Evolutionary conservation across 2,888 invertebrate species (phyloP), one percentile per base, ranked within the genome.

Genomic region (Phyto melanocephala): DNA sequence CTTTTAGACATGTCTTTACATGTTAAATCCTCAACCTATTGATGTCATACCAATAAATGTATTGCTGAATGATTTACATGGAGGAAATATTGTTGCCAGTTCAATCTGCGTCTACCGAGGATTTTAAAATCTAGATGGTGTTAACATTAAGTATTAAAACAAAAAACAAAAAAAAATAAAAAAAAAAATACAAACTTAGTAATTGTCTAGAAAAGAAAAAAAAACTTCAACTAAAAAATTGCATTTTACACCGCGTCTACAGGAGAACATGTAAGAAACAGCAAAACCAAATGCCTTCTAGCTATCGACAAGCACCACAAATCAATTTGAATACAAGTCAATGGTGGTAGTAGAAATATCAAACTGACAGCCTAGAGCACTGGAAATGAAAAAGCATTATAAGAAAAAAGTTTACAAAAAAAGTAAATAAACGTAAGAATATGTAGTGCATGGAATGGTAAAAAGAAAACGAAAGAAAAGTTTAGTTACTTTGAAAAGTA

Each of bases 241-340:
- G 40, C 15, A 80, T 7, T 63, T 50, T 40, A 13, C 47, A 63
- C 2, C 15, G 56, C 40, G 54, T 54, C 40, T 74, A 63, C 15
- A 22, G 50, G 10, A 45, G 22, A 37, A 40, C 28, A 28, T 5
- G 28, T 6, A 24, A 37, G 13, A 22, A 77, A 28, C 60, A 68
- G 72, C 68, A 40, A 63, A 71, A 71, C 40, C 8, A 28, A 78
- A 81, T 68, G 74, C 81, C 81, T 81, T 35, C n/a, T 15, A 82
- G 79, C 82, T 71, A 71, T 76, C 80, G 71, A 80, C 65, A 67
- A 71, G 71, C 76, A 67, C 79, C 82, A 76, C 82, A 82, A 82
- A 82, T 80, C 82, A 82, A 78, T 81, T 81, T 81, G 81, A 74
- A 78, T 78, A 68, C 74, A 75, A 70, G 74, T 70, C 70, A 78